Evolutionary conservation across 92 coral and sea anemone species (phyloP), one percentile per base, ranked within the genome.

Genomic region (Epizoanthus fatuus): DNA sequence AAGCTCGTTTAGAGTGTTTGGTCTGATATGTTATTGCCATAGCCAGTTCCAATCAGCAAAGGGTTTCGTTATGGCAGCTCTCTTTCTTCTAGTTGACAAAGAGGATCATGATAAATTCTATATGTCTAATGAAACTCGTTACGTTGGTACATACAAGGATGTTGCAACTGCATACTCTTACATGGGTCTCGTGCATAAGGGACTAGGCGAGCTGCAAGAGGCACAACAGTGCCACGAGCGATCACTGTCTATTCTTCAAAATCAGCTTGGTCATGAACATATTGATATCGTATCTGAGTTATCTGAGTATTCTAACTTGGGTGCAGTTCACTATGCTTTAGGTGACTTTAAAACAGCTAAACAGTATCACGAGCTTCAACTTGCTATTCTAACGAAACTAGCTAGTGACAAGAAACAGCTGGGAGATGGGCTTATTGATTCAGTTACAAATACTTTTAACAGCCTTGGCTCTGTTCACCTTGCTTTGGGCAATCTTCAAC

Each of bases 221-320:
- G 90, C 90, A 55, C 47, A 16, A 75, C 57, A 87, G 63, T 55
- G 63, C 39, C 47, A 56, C 11, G 12, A 66, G 3, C 65, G 63
- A 58, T 58, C 63, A 58, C 63, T 58, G 20, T 58, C 63, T 4
- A 58, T 58, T 58, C 63, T 58, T 3, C 16, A 58, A 16, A 16
- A 7, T 58, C 64, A 58, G 20, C 40, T 20, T 1, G 25, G 2
- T 17, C 17, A 37, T n/a, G 73, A 79, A 17, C 42, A 15, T 42
- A 0, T 40, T 1, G 67, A 79, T 17, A 56, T 63, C 44, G 72
- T 71, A n/a, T 39, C 22, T 37, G 17, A 7, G 6, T 68, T 71
- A n/a, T 39, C 22, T 37, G 17, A 7, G 6, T 68, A 68, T 25
- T 44, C 47, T 5, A 44, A n/a, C 16, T 14, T 68, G 44, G 44